Percentiles rank a stretch among this genome's conserved stretches.
phyloP scores from a whole-genome alignment of 2,888 invertebrate genomes.

The Galeruca laticollis region DNA sequence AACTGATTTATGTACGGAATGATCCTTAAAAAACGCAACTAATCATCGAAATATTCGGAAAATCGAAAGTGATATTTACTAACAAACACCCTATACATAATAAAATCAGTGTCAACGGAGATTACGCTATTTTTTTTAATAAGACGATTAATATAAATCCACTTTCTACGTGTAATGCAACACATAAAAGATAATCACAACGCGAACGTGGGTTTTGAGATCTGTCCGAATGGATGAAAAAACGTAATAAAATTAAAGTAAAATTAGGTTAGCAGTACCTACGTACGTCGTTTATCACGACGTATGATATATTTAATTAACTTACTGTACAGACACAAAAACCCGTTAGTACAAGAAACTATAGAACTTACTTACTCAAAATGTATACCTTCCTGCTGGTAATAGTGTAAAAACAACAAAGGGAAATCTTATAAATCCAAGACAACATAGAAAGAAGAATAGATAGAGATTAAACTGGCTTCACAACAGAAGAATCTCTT shows the following conservation, averaged over 20 bases:
- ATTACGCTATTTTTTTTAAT: constrained; percentile 30
- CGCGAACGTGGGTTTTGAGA: constrained; percentile 40
- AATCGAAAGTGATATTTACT: constrained; percentile 24
- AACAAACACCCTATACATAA: constrained; percentile 26
- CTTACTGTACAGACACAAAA: neutral
- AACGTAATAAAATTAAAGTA: constrained; percentile 27
- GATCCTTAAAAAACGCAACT: neutral
- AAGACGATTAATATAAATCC: constrained; percentile 32
- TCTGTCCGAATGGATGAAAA: constrained; percentile 38
- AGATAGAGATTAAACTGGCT: no score
- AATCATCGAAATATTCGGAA: neutral
- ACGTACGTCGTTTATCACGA: constrained; percentile 36
- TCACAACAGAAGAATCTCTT: no score
- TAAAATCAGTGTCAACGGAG: constrained; percentile 18
- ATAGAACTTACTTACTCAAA: no score
- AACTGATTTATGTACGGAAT: no score
- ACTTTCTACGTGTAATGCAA: constrained; percentile 34
- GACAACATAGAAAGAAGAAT: no score
- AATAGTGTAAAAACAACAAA: no score
- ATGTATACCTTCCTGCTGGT: no score
- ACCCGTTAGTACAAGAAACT: neutral
- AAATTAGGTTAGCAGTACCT: constrained; percentile 39
- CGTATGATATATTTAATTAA: constrained; percentile 20
- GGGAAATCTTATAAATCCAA: no score
- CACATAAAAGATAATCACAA: constrained; percentile 37